These are phyloP conservation scores for Alcedo quadribrachys DNA, from an alignment of 2,797 vertebrate species.

Conservation along the genomic window DNA sequence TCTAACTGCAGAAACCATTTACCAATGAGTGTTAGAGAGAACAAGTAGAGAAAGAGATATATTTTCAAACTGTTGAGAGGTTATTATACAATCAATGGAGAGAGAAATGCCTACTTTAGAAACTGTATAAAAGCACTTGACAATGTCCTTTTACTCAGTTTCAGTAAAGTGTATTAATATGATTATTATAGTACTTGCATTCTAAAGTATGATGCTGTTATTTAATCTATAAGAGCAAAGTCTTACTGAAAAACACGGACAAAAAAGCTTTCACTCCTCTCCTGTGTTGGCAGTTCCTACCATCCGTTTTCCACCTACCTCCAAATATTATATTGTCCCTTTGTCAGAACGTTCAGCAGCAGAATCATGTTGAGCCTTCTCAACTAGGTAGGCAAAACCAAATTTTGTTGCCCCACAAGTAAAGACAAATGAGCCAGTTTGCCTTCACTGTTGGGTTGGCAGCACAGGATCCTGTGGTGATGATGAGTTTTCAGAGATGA, in stretches of 20 bases:
- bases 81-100: slow-evolving; percentile 1
- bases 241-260: background rate
- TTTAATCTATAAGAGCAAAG: background rate
- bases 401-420: background rate
- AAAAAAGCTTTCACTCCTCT: background rate
- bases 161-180: background rate
- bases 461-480: background rate
- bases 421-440: background rate
- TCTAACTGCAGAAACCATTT: background rate
- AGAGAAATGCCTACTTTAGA: background rate
- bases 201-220: background rate
- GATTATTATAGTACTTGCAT: background rate
- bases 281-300: background rate
- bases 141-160: background rate
- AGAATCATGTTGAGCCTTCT: background rate
- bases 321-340: background rate
- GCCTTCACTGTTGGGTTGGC: background rate
- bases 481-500: background rate
- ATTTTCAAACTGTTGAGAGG: background rate
- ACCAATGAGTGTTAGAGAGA: background rate
- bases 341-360: background rate
- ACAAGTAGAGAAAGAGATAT: background rate
- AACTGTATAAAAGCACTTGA: background rate
- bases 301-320: background rate
- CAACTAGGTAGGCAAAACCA: background rate